phyloP scores from a whole-genome alignment of 2,113 vertebrate genomes.

The Cacatua alba region DNA sequence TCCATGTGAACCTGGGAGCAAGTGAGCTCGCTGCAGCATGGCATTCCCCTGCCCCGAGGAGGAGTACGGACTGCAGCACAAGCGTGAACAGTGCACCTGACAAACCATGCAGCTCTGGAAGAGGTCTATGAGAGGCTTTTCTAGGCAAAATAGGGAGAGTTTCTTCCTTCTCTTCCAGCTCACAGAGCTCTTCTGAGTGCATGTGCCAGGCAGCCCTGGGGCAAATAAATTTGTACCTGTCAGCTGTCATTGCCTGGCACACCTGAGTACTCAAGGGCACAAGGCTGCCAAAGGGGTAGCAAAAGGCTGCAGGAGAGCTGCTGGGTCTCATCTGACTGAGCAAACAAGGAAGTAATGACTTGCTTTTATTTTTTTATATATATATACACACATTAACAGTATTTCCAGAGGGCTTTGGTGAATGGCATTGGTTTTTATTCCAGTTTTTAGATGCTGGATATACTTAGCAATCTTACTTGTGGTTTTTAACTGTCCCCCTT shows the following conservation, averaged over 20 bases:
- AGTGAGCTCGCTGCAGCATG: neutral
- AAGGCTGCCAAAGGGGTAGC: neutral
- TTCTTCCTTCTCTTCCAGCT: neutral
- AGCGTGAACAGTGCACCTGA: neutral
- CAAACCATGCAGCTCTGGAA: neutral
- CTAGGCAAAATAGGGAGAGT: neutral
- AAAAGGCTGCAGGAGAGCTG: neutral
- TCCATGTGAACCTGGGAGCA: slow-evolving; percentile 33
- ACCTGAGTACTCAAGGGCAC: neutral
- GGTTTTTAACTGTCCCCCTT: neutral
- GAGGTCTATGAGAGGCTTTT: neutral
- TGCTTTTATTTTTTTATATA: neutral
- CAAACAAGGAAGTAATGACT: neutral
- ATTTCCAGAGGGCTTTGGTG: neutral
- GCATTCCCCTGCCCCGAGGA: neutral
- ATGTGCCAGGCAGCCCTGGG: neutral
- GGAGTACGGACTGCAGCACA: neutral
- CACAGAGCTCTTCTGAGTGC: neutral
- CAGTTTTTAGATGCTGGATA: neutral
- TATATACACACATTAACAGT: neutral
- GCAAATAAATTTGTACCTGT: neutral
- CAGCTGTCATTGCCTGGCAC: neutral
- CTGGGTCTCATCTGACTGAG: neutral
- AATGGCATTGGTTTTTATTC: neutral
- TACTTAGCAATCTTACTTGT: neutral